Evolutionary conservation across 2,797 vertebrate genomes (phyloP), one percentile per base, ranked within the genome.

Genomic region (Spinibarbus caldwelli): DNA sequence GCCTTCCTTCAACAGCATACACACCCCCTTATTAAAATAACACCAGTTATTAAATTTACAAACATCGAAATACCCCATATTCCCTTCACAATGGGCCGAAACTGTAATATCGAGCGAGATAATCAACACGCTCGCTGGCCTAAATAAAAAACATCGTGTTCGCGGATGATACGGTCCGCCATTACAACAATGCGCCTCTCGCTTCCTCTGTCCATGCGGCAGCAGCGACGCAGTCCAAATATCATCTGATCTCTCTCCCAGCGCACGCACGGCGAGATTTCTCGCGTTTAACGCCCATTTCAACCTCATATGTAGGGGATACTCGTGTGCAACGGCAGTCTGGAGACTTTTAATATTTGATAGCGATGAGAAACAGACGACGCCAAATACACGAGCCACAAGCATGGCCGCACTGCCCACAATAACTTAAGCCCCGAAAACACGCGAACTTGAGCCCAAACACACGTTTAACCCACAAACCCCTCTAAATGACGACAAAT

Each of bases 351-450:
- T 31, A 59, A 17, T n/a, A 2, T 54, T 57, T 26, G 36, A 78
- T 73, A 86, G 49, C 81, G 72, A 19, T 43, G 76, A 89, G 90
- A 89, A 88, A 66, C 89, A 89, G 87, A 92, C 91, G 83, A 92
- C 91, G 89, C 88, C 90, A 93, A 88, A 90, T 92, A 91, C 92
- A 86, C 85, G 89, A 94, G 93, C 94, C 95, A 94, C 94, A 93
- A 96, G 95, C 95, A 96, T 96, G 95, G 95, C 95, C 95, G 95
- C 95, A 94, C 93, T 92, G 91, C 93, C 94, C 94, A 94, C 94
- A 95, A 94, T 93, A 94, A 95, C 92, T 94, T 92, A 85, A 80
- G 85, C 86, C 86, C 57, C 89, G 9, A 73, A 68, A 84, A 84
- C 73, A 19, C 59, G 17, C 38, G 64, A 59, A 68, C 73, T 57